A percentile compares a stretch with the other conserved stretches of the same genome.
phyloP scores from a whole-genome alignment of 1,140 invertebrate species.

The Panagrolaimus sp. region DNA sequence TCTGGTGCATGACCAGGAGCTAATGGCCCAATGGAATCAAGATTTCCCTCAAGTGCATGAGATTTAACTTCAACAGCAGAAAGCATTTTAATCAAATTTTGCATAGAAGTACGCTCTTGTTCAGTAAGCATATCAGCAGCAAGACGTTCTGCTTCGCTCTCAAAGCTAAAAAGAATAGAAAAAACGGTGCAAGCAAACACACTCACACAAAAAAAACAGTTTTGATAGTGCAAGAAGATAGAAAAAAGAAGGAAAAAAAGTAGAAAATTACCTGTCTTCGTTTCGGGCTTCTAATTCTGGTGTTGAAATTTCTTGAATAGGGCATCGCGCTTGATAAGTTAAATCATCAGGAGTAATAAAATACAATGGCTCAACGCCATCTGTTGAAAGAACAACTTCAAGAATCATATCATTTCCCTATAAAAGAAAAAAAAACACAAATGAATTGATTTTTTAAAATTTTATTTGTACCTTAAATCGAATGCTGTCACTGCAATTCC shows the following conservation, averaged over 20 bases:
- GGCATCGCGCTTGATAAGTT: slow-evolving; percentile 57
- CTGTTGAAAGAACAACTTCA: slow-evolving; percentile 57
- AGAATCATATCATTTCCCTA: slow-evolving; percentile 56
- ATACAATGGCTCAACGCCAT: slow-evolving; percentile 58
- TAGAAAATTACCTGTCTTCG: slow-evolving; percentile 6
- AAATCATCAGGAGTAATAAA: slow-evolving; percentile 58
- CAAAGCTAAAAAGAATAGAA: slow-evolving; percentile 1
- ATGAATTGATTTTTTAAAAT: slow-evolving; percentile 18
- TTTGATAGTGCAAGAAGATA: slow-evolving; percentile 13
- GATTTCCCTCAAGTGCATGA: neutral
- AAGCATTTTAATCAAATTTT: slow-evolving; percentile 13
- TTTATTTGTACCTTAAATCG: slow-evolving; percentile 35
- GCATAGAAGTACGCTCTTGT: slow-evolving; percentile 12
- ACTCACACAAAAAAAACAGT: slow-evolving; percentile 2
- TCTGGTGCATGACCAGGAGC: neutral
- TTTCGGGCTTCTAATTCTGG: neutral
- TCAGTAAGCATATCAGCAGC: slow-evolving; percentile 10
- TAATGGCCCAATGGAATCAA: too few species aligned
- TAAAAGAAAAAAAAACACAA: slow-evolving; percentile 15
- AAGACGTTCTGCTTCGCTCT: slow-evolving; percentile 10
- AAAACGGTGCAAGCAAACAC: neutral
- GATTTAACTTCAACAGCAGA: slow-evolving; percentile 12
- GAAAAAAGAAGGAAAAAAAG: neutral
- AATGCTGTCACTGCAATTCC: slow-evolving; percentile 57
- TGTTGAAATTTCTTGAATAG: slow-evolving; percentile 29